Evolutionary conservation across 2,888 invertebrate species (phyloP), one percentile per base, ranked within the genome.

Genomic region (Agrochola lota): DNA sequence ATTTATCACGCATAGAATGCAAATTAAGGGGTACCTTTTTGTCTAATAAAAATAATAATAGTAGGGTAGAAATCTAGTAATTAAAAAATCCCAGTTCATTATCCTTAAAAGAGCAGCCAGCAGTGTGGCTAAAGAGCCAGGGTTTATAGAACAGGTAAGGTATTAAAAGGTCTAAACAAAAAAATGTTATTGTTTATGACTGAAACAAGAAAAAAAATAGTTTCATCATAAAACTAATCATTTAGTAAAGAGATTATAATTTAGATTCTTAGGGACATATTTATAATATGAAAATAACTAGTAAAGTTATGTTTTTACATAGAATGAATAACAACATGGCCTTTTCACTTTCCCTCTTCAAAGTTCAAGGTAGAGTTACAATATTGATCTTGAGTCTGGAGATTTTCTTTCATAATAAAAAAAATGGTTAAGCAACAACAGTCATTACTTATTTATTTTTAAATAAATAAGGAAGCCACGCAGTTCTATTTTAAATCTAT

Each of bases 321-420:
- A 71, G 55, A 85, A 75, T 78, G 78, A 86, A 83, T 73, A 78
- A 75, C 55, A 85, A 72, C 74, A 77, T 83, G 72, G 72, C 60
- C n/a, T 83, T 85, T 84, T 78, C 83, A 84, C 72, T 83, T 84
- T 86, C 79, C 78, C 59, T 64, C 71, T 86, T 64, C 62, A 78
- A 83, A 83, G 83, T 78, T 84, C 74, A 78, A 86, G 83, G 84
- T 83, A 70, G 75, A 80, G 43, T 81, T 66, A 72, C 62, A 77
- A n/a, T 55, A 81, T 70, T 78, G 63, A 73, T 83, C 63, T 78
- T 72, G 52, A 69, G 23, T n/a, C 11, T 66, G 40, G 20, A 67
- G 30, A 46, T 49, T 70, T 71, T 57, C 35, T 35, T 30, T 52
- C 40, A 8, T 46, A 57, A 17, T 55, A 77, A 69, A 73, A 71